phyloP scores from a whole-genome alignment of 64 coral and sea anemone species.

The Anthopleura sola region DNA sequence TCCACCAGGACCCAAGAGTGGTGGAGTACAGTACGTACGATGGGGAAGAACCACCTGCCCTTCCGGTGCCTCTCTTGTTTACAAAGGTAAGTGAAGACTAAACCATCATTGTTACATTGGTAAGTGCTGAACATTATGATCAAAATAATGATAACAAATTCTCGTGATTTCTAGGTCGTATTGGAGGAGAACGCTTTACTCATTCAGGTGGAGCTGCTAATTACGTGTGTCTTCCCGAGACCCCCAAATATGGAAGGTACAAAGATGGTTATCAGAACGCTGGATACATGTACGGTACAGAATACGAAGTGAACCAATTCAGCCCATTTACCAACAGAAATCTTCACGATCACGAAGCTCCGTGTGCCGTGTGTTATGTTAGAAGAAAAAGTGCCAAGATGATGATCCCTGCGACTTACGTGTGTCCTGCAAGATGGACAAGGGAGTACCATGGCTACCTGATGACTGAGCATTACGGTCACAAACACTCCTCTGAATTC shows the following conservation, averaged over 20 bases:
- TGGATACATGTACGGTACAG: conserved; percentile 17
- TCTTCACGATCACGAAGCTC: conserved; percentile 20
- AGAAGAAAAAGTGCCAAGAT: conserved; percentile 13
- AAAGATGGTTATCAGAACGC: neutral
- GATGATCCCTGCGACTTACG: conserved; percentile 48
- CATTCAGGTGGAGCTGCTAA: conserved; percentile 10
- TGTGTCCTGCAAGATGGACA: conserved; percentile 43
- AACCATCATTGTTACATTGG: neutral
- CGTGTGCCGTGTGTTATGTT: conserved; percentile 35
- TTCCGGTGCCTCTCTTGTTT: conserved; percentile 12
- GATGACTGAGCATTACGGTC: no score
- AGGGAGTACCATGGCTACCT: conserved; percentile 36
- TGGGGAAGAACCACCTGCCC: conserved; percentile 23
- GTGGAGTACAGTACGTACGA: conserved; percentile 37
- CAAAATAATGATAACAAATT: no score
- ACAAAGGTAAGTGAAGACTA: conserved; percentile 18
- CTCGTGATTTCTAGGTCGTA: neutral
- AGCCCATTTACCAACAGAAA: conserved; percentile 3
- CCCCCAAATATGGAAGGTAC: conserved; percentile 25
- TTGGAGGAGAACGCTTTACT: neutral
- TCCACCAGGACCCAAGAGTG: neutral
- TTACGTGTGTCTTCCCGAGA: neutral
- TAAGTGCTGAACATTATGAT: no score
- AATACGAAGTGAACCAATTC: conserved; percentile 16
- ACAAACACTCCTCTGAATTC: no score